These are phyloP conservation scores for Neosilurus hyrtlii DNA, from an alignment of 2,797 vertebrate species.

Conservation along the genomic window DNA sequence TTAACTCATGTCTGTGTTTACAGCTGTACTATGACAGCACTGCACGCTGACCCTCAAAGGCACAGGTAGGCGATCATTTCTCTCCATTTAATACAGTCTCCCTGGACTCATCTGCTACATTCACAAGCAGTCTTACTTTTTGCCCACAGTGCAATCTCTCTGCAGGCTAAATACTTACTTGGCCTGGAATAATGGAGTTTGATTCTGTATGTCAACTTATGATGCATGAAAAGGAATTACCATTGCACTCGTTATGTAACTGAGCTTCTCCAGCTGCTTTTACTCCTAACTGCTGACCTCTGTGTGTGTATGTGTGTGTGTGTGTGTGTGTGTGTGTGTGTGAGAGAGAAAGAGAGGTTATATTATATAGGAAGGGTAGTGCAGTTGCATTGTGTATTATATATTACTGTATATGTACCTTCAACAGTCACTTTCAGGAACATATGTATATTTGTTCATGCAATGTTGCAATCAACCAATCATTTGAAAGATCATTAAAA, in stretches of 20 bases:
- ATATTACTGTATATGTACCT: too few species aligned
- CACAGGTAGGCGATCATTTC: conserved; percentile 33
- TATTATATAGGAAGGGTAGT: not conserved
- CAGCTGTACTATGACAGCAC: conserved; percentile 65
- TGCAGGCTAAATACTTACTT: conserved; percentile 66
- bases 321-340: conserved; percentile 1
- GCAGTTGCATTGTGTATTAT: not conserved
- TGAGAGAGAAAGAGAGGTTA: not conserved
- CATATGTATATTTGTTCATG: not conserved
- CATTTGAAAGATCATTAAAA: too few species aligned
- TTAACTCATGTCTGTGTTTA: conserved; percentile 62
- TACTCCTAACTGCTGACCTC: conserved; percentile 8
- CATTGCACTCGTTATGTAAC: conserved; percentile 21
- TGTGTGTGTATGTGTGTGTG: not conserved
- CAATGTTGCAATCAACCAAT: not conserved
- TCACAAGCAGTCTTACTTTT: conserved; percentile 23
- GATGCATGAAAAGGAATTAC: conserved; percentile 53
- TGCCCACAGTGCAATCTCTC: conserved; percentile 24
- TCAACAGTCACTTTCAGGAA: not conserved
- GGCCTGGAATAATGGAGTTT: conserved; percentile 59
- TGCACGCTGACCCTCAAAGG: conserved; percentile 54
- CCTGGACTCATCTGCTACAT: conserved; percentile 24
- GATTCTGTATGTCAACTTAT: conserved; percentile 58
- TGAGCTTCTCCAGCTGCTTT: conserved; percentile 34
- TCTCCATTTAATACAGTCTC: conserved; percentile 26